Evolutionary conservation across 2,797 vertebrate genomes (phyloP).

Genomic region (Graptemys geographica): DNA sequence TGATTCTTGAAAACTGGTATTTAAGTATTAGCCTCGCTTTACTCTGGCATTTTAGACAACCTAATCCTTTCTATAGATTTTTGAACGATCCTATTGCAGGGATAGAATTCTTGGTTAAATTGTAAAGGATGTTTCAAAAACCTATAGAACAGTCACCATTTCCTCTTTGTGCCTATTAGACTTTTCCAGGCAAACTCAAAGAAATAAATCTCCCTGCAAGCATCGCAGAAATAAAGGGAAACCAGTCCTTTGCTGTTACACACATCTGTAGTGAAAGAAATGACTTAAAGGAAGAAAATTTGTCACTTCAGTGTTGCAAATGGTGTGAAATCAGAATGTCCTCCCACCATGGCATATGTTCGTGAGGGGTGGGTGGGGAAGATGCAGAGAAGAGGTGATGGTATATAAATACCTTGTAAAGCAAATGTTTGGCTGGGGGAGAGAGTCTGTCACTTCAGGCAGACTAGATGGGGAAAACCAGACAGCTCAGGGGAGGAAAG

Average conservation of each 20-base stretch:
- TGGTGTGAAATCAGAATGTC: slow-evolving; percentile 68
- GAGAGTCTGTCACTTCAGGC: slow-evolving; percentile 67
- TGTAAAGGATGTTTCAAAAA: not conserved
- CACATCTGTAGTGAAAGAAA: slow-evolving; percentile 10
- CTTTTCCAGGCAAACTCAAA: not conserved
- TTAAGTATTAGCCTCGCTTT: not conserved
- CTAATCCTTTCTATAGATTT: slow-evolving; percentile 1
- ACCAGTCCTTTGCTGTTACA: slow-evolving; percentile 21
- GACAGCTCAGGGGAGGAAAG: slow-evolving; percentile 63
- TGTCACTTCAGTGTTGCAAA: slow-evolving; percentile 56
- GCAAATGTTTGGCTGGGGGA: slow-evolving; percentile 61
- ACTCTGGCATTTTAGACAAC: not conserved
- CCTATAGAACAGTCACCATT: not conserved
- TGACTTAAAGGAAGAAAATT: slow-evolving; percentile 55
- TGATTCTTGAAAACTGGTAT: slow-evolving; percentile 21
- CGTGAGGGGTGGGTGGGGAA: slow-evolving; percentile 61
- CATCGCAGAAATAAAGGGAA: slow-evolving; percentile 16
- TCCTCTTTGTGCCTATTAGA: slow-evolving; percentile 13
- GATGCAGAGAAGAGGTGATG: slow-evolving; percentile 64
- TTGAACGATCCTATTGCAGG: not conserved
- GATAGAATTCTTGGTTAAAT: not conserved
- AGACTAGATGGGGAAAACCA: slow-evolving; percentile 67
- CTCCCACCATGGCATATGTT: slow-evolving; percentile 67
- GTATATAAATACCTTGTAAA: slow-evolving; percentile 73
- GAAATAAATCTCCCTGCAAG: not conserved